Evolutionary conservation across 2,888 invertebrate genomes (phyloP).

Genomic region (Trileptium ribeirensis): DNA sequence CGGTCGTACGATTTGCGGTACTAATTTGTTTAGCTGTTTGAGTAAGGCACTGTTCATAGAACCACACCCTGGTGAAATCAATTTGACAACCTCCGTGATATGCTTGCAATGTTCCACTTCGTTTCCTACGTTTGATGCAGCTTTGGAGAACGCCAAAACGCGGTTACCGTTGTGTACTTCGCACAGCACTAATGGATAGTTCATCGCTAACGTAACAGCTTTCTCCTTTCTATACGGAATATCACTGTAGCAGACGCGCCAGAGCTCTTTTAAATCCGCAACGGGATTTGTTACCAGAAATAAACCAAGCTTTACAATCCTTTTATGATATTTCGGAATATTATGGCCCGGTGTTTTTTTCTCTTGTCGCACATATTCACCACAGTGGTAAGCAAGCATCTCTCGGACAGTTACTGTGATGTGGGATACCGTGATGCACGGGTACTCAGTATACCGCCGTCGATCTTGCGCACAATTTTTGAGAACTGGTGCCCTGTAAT

Average conservation of each 20-base stretch:
- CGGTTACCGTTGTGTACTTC: background rate
- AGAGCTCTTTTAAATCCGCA: background rate
- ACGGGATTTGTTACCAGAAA: background rate
- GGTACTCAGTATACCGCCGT: no score
- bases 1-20: background rate
- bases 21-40: background rate
- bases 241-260: background rate
- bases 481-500: no score
- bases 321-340: no score
- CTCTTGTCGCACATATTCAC: no score
- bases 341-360: no score
- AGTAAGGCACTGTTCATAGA: background rate
- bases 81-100: background rate
- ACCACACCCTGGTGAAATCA: background rate
- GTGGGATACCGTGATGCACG: no score
- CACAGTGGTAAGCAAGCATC: no score
- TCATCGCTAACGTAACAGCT: background rate
- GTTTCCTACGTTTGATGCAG: background rate
- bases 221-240: background rate
- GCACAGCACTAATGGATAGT: background rate
- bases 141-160: background rate
- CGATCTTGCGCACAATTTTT: no score
- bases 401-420: no score
- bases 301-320: background rate
- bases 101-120: no score